Conservation (phyloP, 2,888 invertebrate genomes). For the Folsomia candida region DNA sequence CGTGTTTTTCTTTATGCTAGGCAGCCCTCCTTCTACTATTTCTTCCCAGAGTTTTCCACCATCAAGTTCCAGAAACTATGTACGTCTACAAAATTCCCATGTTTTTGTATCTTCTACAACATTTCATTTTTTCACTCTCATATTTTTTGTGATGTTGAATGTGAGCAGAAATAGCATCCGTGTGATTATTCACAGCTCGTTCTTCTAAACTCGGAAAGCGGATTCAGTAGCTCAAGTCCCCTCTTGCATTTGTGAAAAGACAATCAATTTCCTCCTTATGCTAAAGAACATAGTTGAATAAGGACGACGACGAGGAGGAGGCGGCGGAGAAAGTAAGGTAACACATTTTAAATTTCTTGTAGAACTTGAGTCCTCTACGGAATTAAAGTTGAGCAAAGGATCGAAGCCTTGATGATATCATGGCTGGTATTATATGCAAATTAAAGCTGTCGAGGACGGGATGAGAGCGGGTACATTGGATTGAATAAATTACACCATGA, state of each 20-base stretch:
- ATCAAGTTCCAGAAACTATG: not conserved
- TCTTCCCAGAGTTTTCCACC: not conserved
- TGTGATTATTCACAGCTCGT: not conserved
- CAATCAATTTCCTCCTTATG: not conserved
- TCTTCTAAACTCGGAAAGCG: not conserved
- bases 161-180: not conserved
- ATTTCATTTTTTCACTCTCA: not conserved
- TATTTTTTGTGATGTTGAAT: not conserved
- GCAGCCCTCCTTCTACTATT: no score
- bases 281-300: no score
- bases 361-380: not conserved
- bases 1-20: not conserved
- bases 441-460: not conserved
- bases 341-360: not conserved
- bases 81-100: not conserved
- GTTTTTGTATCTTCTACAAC: not conserved
- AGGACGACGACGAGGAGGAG: no score
- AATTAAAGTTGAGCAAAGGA: not conserved
- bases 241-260: not conserved
- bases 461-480: not conserved
- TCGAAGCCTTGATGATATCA: not conserved
- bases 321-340: not conserved
- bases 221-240: not conserved
- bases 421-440: not conserved
- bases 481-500: constrained; percentile 1